Base-by-base conservation (phyloP, 1,140 invertebrate genomes). In the Megalopta genalis region DNA sequence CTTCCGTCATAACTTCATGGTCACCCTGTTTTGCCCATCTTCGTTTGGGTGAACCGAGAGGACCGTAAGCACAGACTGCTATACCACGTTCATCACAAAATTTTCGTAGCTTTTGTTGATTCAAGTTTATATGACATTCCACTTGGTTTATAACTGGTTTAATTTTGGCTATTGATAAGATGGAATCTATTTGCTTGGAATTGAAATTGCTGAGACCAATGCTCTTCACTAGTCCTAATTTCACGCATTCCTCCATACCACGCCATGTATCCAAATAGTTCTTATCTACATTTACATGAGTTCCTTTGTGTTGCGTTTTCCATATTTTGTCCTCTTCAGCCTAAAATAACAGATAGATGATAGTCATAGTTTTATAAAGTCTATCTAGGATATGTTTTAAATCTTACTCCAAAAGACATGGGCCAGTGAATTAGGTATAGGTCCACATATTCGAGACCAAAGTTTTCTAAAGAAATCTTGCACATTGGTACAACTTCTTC, bases 181-280 rank as follows among this genome's bases (percentile, higher is more conserved):
- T 85, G 16, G 96, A 93, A 52, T 96, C 93, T 18, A 98, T 95
- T 92, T 99, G 98, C 46, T 94, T 90, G 52, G 94, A 95, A 90
- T 98, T 98, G 89, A 99, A 99, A 91, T 99, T 99, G 49, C 97
- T 98, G 1, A 99, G 80, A 1, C 98, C 98, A 87, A 99, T 97
- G 70, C 96, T 96, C 67, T 94, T 95, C 0, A 94, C 93, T 18
- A 97, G 93, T 2, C 97, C 97, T 70, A 95, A 92, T 64, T 95
- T 93, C 0, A 96, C 95, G 62, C 96, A 94, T 42, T 95, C 93
- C 90, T 98, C 98, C 95, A 99, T 94, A 14, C 94, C 97, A 88
- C 95, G 95, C 97, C 97, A 99, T 0, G 98, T 98, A 74, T 98
- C 97, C 14, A 97, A 80, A 87, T 96, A 98, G 90, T 98, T 97